Conservation (phyloP, 2,797 vertebrate species). For the Hyperoplus immaculatus region DNA sequence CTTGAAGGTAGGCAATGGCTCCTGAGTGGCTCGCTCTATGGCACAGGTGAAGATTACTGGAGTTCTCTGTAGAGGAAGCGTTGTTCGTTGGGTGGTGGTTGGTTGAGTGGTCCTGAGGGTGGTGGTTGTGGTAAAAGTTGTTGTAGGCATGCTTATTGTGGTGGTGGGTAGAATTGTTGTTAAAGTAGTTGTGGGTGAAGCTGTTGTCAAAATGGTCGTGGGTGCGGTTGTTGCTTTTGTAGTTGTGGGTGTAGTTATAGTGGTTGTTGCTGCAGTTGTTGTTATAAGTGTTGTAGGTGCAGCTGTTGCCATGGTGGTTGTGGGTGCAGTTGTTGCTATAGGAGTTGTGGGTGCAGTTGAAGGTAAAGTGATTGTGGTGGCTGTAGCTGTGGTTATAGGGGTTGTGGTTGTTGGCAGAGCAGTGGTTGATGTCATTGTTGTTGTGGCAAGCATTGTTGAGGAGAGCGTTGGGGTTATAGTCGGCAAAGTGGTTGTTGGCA, state of each 20-base stretch:
- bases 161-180: neutral
- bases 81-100: conserved; percentile 15
- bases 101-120: conserved; percentile 25
- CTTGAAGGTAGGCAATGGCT: neutral
- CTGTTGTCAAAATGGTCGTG: neutral
- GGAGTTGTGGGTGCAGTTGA: neutral
- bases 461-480: neutral
- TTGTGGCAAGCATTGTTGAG: neutral
- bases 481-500: neutral
- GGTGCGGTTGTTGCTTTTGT: neutral
- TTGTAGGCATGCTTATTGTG: neutral
- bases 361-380: neutral
- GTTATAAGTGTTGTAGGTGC: neutral
- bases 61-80: conserved; percentile 40
- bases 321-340: neutral
- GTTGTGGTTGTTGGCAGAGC: conserved; percentile 18
- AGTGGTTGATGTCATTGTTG: conserved; percentile 17
- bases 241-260: accelerated
- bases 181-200: neutral
- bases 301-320: conserved; percentile 27
- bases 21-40: neutral
- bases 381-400: accelerated
- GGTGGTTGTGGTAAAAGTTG: conserved; percentile 25
- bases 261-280: neutral
- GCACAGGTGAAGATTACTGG: conserved; percentile 53